Conservation (phyloP, 2,888 invertebrate genomes). For the Lasius platythorax region DNA sequence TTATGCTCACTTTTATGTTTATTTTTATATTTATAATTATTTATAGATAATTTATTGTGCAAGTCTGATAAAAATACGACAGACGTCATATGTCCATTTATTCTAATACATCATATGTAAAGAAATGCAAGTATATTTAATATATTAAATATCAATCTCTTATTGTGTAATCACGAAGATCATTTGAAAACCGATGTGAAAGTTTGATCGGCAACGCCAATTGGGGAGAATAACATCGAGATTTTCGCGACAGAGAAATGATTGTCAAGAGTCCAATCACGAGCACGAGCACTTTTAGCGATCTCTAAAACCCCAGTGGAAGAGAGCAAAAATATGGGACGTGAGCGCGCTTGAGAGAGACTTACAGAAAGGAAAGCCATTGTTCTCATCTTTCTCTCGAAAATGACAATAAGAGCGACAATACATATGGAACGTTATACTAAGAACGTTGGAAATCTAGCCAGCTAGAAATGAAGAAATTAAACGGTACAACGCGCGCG, state of each 20-base stretch:
- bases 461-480: slow-evolving; percentile 1
- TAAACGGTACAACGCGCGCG: neutral
- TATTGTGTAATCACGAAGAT: neutral
- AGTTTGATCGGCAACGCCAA: neutral
- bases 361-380: neutral
- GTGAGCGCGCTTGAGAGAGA: neutral
- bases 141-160: neutral
- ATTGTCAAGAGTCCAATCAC: neutral
- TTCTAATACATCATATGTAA: neutral
- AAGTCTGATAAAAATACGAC: neutral
- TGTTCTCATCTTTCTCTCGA: slow-evolving; percentile 18
- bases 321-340: slow-evolving; percentile 10
- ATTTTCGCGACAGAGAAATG: neutral
- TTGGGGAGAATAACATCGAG: neutral
- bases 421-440: neutral
- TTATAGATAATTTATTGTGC: slow-evolving; percentile 23
- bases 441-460: neutral
- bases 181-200: neutral
- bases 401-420: slow-evolving; percentile 1
- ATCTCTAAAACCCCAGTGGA: neutral
- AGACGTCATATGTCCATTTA: slow-evolving; percentile 9
- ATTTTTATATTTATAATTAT: neutral
- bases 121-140: slow-evolving; percentile 13
- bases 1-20: slow-evolving; percentile 16
- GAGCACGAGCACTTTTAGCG: neutral